Evolutionary conservation across 2,113 vertebrate genomes (phyloP), one percentile per base, ranked within the genome.

Genomic region (Solea senegalensis): DNA sequence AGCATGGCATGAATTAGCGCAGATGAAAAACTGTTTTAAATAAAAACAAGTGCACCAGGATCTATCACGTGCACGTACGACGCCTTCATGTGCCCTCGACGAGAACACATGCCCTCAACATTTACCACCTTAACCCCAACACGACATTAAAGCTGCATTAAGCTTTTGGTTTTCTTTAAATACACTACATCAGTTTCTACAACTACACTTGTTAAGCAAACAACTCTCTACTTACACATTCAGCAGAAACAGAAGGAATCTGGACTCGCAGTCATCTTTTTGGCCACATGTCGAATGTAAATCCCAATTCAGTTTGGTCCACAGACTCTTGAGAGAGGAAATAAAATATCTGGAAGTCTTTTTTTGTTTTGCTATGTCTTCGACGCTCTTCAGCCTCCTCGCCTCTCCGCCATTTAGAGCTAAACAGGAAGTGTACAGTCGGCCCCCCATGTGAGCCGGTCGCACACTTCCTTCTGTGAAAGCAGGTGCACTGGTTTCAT

Each of bases 151-250:
- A 90, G 90, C 90, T 88, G 88, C 90, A 86, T 87, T 85, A 88
- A 88, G 85, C 84, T 80, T 68, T 48, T 41, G 9, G 3, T 13
- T 53, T 12, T 80, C 61, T 56, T 13, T 41, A 14, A 66, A 48
- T 14, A 76, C 9, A 68, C 55, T 55, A 78, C 5, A 67, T 67
- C 49, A 66, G 56, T 3, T 16, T 14, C n/a, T 59, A 59, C 40
- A 3, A 62, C 83, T 87, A 87, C 13, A 57, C 51, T 78, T 81
- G 21, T 86, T 61, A 88, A 82, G 81, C 85, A 88, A 90, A 88
- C 86, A 86, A 84, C 86, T 87, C 74, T 88, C 88, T 91, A 91
- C 90, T 91, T 91, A 91, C 90, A 89, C 86, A 88, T 89, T 88
- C 90, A 88, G 89, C 81, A 83, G 89, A 89, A 85, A 90, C 85